These are phyloP conservation scores for Homalodisca vitripennis DNA, from an alignment of 1,140 invertebrate species.

Conservation along the genomic window DNA sequence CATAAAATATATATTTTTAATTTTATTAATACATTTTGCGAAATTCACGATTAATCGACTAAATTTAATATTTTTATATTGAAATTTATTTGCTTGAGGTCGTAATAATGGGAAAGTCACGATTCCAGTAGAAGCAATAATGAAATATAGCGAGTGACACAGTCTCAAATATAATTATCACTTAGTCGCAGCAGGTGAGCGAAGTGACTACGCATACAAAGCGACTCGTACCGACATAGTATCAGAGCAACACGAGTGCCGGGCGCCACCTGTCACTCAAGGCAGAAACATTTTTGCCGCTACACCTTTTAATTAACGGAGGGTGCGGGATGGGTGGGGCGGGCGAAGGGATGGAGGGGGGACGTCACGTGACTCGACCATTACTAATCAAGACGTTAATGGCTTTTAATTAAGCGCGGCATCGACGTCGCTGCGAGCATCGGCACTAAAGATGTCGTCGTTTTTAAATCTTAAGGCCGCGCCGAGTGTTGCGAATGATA, in stretches of 20 bases:
- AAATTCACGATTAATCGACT: no score
- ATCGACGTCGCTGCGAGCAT: neutral
- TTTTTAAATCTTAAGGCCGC: conserved; percentile 27
- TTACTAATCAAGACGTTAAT: conserved; percentile 41
- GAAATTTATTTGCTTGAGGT: no score
- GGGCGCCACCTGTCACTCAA: conserved; percentile 22
- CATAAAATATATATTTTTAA: no score
- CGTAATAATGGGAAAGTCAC: no score
- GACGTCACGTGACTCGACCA: conserved; percentile 28
- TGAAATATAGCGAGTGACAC: no score
- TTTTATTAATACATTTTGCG: no score
- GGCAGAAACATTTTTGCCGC: conserved; percentile 11
- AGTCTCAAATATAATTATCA: no score
- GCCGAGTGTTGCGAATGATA: conserved; percentile 28
- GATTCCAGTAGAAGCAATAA: no score
- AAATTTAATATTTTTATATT: no score
- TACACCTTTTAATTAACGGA: conserved; percentile 20
- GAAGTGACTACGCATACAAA: no score
- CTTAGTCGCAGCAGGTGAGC: no score
- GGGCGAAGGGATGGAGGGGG: neutral
- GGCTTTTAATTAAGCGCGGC: conserved; percentile 38
- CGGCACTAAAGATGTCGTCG: conserved; percentile 37
- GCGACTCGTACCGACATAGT: no score
- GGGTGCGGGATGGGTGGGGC: neutral
- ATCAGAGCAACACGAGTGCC: neutral